Conservation (phyloP, 2,888 invertebrate genomes). For the Tenthredo scrophulariae region DNA sequence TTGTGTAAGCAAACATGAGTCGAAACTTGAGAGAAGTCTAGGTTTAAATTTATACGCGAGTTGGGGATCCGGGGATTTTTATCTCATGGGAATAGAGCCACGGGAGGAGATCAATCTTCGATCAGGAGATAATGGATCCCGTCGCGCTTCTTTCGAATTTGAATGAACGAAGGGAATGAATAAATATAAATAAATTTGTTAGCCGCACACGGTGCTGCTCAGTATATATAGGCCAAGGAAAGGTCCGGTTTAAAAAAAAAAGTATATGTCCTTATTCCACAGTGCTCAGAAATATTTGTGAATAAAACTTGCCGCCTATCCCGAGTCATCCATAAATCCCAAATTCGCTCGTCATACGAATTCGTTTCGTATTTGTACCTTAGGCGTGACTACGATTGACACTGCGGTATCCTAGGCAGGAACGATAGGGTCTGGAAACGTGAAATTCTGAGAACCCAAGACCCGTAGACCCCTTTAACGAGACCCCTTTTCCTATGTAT, state of each 20-base stretch:
- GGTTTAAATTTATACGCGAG: slow-evolving; percentile 24
- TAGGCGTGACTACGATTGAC: slow-evolving; percentile 41
- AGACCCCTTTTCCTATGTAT: slow-evolving; percentile 46
- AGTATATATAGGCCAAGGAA: background rate
- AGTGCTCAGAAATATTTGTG: slow-evolving; percentile 17
- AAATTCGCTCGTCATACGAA: slow-evolving; percentile 28
- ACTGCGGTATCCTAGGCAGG: slow-evolving; percentile 21
- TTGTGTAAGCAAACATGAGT: slow-evolving; percentile 11
- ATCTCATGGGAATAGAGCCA: background rate
- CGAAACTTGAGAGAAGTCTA: background rate
- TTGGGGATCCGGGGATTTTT: background rate
- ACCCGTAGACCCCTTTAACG: slow-evolving; percentile 45
- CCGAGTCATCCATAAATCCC: background rate
- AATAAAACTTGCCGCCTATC: slow-evolving; percentile 22
- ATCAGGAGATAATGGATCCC: slow-evolving; percentile 46
- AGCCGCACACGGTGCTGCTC: background rate
- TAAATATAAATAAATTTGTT: slow-evolving; percentile 48
- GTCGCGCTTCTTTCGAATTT: slow-evolving; percentile 22
- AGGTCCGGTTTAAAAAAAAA: slow-evolving; percentile 1
- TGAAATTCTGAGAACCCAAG: slow-evolving; percentile 33
- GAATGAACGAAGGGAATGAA: slow-evolving; percentile 34
- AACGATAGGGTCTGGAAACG: slow-evolving; percentile 32
- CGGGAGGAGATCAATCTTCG: slow-evolving; percentile 33
- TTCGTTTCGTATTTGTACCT: slow-evolving; percentile 16
- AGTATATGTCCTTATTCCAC: background rate